Evolutionary conservation across 1,140 invertebrate genomes (phyloP), one percentile per base, ranked within the genome.

Genomic region (Macrobrachium rosenbergii): DNA sequence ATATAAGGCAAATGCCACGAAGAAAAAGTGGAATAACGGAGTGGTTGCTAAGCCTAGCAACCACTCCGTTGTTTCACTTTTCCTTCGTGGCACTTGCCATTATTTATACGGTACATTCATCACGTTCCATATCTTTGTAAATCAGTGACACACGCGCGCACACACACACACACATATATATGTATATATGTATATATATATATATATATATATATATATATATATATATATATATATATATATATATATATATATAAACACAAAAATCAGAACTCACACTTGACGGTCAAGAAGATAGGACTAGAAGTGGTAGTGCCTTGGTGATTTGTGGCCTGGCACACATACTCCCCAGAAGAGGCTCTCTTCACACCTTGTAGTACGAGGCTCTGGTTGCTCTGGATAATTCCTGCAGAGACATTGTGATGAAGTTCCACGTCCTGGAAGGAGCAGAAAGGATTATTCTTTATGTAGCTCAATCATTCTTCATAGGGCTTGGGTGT

Each of bases 141-240:
- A n/a, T n/a, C n/a, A n/a, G n/a, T n/a, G n/a, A n/a, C n/a, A n/a
- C n/a, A n/a, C n/a, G n/a, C n/a, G n/a, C n/a, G n/a, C n/a, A n/a
- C n/a, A n/a, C n/a, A n/a, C n/a, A n/a, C n/a, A n/a, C n/a, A n/a
- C n/a, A n/a, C n/a, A n/a, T n/a, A n/a, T 23, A 67, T 23, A 67
- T 23, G 12, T 67, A 67, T 67, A 17, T n/a, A 2, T 69, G 21
- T 67, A 14, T 67, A 14, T 67, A 14, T 67, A 14, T 67, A 14
- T 67, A 14, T 67, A 6, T 67, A 14, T 67, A 14, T 67, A 67
- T 67, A 67, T 14, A 67, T 67, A 67, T 67, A 67, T 67, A 67
- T 67, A 67, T 67, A 67, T 67, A 67, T 67, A 67, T 67, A 67
- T 67, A 67, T 67, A 67, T 67, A 67, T 67, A 67, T 67, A 67